A percentile compares a stretch with the other conserved stretches of the same genome.
phyloP scores from a whole-genome alignment of 2,797 vertebrate species.

The Bucorvus abyssinicus region DNA sequence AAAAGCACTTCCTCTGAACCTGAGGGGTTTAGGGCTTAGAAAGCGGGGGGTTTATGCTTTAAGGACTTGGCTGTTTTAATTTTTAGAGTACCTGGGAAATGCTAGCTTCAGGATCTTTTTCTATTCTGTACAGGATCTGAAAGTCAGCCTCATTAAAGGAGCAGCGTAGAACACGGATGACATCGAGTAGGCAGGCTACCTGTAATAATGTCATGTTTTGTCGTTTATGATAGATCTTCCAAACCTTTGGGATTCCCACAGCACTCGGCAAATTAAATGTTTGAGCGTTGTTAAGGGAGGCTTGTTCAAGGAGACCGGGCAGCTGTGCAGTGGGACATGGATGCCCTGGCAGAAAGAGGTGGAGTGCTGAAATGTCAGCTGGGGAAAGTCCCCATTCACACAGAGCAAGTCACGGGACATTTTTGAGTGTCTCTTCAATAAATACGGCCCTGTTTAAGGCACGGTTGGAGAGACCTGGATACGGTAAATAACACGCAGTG shows the following conservation, averaged over 20 bases:
- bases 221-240: conserved; percentile 54
- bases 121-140: conserved; percentile 18
- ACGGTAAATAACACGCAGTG: not conserved
- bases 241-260: conserved; percentile 50
- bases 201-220: conserved; percentile 60
- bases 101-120: conserved; percentile 34
- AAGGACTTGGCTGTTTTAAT: conserved; percentile 49
- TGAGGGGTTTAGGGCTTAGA: conserved; percentile 23
- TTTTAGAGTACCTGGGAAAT: conserved; percentile 55
- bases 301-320: conserved; percentile 5
- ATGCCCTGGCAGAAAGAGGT: not conserved
- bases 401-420: not conserved
- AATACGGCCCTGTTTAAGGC: not conserved
- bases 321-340: not conserved
- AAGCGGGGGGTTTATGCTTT: conserved; percentile 4
- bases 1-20: conserved; percentile 38
- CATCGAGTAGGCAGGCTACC: conserved; percentile 57
- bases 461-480: not conserved
- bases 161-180: conserved; percentile 27
- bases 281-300: not conserved
- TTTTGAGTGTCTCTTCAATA: conserved; percentile 10
- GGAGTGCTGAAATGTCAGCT: not conserved
- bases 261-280: conserved; percentile 50
- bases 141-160: conserved; percentile 57
- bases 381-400: not conserved